Evolutionary conservation across 2,113 vertebrate genomes (phyloP).

Genomic region (Panthera tigris): DNA sequence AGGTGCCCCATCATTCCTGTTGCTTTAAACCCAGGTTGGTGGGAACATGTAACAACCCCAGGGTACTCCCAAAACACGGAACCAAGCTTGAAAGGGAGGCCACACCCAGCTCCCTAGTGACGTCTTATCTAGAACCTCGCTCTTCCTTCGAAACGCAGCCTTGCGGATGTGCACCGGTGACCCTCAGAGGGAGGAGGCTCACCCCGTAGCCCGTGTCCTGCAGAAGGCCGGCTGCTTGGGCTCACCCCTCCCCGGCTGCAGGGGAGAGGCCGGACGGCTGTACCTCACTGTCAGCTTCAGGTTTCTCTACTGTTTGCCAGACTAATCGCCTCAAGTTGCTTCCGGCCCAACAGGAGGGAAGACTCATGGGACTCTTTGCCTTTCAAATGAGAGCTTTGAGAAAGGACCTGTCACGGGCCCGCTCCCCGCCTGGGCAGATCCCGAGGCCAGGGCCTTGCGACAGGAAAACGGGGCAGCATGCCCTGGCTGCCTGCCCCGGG

Average conservation of each 20-base stretch:
- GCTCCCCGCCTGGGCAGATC: no score
- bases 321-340: no score
- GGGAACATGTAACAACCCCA: background rate
- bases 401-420: no score
- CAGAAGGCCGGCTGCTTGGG: background rate
- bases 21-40: background rate
- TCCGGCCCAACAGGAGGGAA: background rate
- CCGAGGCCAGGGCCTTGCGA: no score
- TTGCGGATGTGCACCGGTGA: accelerated
- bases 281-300: no score
- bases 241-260: background rate
- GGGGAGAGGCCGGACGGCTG: background rate
- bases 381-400: background rate
- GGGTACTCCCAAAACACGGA: background rate
- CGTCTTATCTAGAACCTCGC: background rate
- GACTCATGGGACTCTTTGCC: background rate
- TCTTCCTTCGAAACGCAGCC: background rate
- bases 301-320: no score
- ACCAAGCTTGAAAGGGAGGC: background rate
- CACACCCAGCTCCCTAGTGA: background rate
- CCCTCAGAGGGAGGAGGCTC: no score
- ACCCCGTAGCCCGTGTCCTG: background rate
- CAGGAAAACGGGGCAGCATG: background rate
- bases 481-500: background rate
- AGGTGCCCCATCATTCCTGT: background rate